phyloP scores from a whole-genome alignment of 2,888 invertebrate species.

The Sphinx pinastri region DNA sequence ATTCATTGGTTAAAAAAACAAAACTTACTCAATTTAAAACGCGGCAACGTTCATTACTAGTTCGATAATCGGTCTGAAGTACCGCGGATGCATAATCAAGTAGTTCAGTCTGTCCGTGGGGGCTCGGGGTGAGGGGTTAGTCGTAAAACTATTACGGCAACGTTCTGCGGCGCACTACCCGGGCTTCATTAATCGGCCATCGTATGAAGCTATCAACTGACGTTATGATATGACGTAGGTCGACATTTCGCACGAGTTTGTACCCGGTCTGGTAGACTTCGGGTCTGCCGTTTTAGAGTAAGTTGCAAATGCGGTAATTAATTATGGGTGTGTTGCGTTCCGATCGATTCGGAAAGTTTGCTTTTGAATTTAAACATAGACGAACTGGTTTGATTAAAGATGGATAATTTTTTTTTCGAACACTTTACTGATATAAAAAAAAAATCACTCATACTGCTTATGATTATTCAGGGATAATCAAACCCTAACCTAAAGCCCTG shows the following conservation, averaged over 20 bases:
- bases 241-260: slow-evolving; percentile 49
- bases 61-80: slow-evolving; percentile 79
- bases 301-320: slow-evolving; percentile 18
- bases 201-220: slow-evolving; percentile 77
- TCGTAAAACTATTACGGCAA: slow-evolving; percentile 82
- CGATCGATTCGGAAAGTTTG: slow-evolving; percentile 20
- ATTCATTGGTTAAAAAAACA: slow-evolving; percentile 13
- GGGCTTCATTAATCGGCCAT: slow-evolving; percentile 82
- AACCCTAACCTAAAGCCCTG: no score
- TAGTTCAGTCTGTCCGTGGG: slow-evolving; percentile 65
- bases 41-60: slow-evolving; percentile 74
- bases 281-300: slow-evolving; percentile 2
- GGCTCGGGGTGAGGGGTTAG: slow-evolving; percentile 58
- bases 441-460: no score
- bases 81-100: slow-evolving; percentile 81
- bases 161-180: slow-evolving; percentile 73
- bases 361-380: background rate
- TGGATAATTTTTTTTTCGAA: background rate
- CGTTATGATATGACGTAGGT: slow-evolving; percentile 73
- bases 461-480: no score
- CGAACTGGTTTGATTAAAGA: background rate
- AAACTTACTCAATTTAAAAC: slow-evolving; percentile 39
- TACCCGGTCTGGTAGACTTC: slow-evolving; percentile 19
- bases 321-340: slow-evolving; percentile 15
- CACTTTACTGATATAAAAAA: no score